Percentiles rank a stretch among this genome's conserved stretches.
Evolutionary conservation across 2,113 vertebrate genomes (phyloP).

Genomic region (Oceanites oceanicus): DNA sequence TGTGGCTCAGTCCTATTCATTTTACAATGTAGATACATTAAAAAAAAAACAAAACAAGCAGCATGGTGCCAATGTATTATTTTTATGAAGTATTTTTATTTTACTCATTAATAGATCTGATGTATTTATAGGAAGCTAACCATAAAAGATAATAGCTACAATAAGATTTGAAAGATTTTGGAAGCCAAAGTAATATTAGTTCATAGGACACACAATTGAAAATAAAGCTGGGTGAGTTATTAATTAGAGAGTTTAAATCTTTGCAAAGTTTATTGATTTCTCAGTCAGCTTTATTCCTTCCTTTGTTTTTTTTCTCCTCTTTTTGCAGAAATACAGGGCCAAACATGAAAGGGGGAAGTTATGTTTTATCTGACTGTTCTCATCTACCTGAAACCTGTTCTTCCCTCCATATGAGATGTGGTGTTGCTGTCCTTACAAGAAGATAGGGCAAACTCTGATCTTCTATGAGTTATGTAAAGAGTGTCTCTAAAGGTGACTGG

Average conservation of each 20-base stretch:
- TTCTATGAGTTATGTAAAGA: neutral
- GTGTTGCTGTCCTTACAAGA: neutral
- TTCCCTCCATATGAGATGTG: neutral
- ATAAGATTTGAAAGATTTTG: neutral
- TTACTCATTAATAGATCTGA: neutral
- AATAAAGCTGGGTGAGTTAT: neutral
- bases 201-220: neutral
- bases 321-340: neutral
- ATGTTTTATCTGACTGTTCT: neutral
- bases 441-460: neutral
- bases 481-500: neutral
- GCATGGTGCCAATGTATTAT: neutral
- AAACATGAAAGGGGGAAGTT: neutral
- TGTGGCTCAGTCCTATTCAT: neutral
- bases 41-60: neutral
- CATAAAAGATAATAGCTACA: neutral
- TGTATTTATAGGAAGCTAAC: neutral
- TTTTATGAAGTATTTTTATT: neutral
- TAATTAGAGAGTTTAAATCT: neutral
- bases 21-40: neutral
- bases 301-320: neutral
- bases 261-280: neutral
- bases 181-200: neutral
- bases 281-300: neutral
- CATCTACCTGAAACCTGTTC: neutral